Evolutionary conservation across 2,113 vertebrate genomes (phyloP).

Genomic region (Reinhardtius hippoglossoides): DNA sequence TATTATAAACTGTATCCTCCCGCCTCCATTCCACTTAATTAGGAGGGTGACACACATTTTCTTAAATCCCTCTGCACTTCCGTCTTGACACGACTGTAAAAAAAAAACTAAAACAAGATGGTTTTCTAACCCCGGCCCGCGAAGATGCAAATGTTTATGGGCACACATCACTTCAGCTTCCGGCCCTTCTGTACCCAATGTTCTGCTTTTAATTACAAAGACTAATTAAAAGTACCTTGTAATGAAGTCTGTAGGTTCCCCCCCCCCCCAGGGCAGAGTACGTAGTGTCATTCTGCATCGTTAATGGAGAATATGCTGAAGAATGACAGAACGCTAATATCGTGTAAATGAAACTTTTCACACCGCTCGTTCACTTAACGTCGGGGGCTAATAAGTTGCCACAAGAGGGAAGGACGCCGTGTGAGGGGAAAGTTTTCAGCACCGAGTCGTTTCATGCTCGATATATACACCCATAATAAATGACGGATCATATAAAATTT

Average conservation of each 20-base stretch:
- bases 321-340: constrained; percentile 59
- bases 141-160: constrained; percentile 70
- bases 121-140: constrained; percentile 56
- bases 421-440: constrained; percentile 3
- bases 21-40: constrained; percentile 37
- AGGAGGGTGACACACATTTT: constrained; percentile 39
- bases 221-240: constrained; percentile 81
- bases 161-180: constrained; percentile 58
- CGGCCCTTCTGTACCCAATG: constrained; percentile 59
- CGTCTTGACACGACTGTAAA: constrained; percentile 13
- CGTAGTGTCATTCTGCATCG: constrained; percentile 75
- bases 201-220: constrained; percentile 79
- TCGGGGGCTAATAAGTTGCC: constrained; percentile 45
- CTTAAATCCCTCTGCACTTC: constrained; percentile 33
- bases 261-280: constrained; percentile 52
- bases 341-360: constrained; percentile 71
- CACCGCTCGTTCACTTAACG: constrained; percentile 61
- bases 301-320: constrained; percentile 68
- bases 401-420: constrained; percentile 12
- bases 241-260: constrained; percentile 70
- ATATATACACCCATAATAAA: constrained; percentile 58
- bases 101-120: constrained; percentile 33
- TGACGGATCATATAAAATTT: constrained; percentile 66
- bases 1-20: constrained; percentile 7
- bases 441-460: constrained; percentile 55